A percentile compares a stretch with the other conserved stretches of the same genome.
These are phyloP conservation scores for Eulemur rufifrons DNA, from an alignment of 2,113 vertebrate species.

Conservation along the genomic window DNA sequence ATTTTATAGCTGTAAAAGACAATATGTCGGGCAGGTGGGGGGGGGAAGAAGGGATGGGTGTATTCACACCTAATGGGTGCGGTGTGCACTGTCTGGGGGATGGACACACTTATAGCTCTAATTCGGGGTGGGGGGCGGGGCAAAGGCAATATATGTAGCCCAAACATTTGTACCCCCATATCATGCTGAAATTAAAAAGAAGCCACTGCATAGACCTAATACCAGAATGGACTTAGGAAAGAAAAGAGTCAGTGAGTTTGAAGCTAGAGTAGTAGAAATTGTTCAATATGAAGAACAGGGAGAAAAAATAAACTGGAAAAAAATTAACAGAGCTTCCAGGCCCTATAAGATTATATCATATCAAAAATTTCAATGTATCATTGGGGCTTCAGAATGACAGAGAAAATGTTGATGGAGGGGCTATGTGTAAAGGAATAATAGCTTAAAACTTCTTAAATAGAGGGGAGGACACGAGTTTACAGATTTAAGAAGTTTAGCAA, in stretches of 20 bases:
- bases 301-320: not conserved
- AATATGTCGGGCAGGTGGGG: too few relatives aligned
- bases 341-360: not conserved
- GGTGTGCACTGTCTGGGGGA: too few relatives aligned
- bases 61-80: too few relatives aligned
- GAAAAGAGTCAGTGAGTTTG: not conserved
- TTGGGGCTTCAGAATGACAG: not conserved
- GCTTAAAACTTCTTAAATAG: not conserved
- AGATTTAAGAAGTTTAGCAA: not conserved
- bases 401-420: not conserved
- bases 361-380: not conserved
- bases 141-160: too few relatives aligned
- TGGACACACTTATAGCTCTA: too few relatives aligned
- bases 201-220: not conserved
- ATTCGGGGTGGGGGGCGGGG: too few relatives aligned
- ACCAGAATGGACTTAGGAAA: not conserved
- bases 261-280: not conserved
- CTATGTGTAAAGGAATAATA: not conserved
- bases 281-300: not conserved
- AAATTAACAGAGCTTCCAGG: not conserved
- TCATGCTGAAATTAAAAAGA: not conserved
- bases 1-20: not conserved
- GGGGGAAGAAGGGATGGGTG: too few relatives aligned
- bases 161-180: too few relatives aligned
- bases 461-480: not conserved